A percentile compares a stretch with the other conserved stretches of the same genome.
phyloP scores from a whole-genome alignment of 2,888 invertebrate species.

The Pollenia griseotomentosa region DNA sequence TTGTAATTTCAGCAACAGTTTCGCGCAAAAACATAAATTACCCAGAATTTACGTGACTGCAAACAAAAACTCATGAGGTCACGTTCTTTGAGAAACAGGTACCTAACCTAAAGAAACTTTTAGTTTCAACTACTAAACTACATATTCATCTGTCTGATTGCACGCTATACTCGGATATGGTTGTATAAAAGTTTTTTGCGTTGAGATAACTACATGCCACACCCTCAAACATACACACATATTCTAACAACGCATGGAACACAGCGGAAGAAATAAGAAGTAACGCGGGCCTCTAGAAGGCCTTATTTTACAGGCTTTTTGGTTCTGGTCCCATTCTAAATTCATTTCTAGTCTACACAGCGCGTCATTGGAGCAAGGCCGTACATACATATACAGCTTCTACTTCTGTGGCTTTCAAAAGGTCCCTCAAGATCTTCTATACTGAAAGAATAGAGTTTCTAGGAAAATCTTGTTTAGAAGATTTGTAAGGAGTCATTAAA shows the following conservation, averaged over 20 bases:
- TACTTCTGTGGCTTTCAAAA: too few species aligned
- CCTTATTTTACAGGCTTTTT: too few species aligned
- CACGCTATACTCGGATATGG: background rate
- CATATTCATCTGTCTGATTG: slow-evolving; percentile 24
- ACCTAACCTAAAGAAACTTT: slow-evolving; percentile 22
- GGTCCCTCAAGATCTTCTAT: too few species aligned
- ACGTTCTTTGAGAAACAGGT: slow-evolving; percentile 41
- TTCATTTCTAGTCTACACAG: too few species aligned
- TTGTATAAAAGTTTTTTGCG: background rate
- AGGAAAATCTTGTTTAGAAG: too few species aligned
- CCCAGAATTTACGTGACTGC: slow-evolving; percentile 65
- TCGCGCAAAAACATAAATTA: slow-evolving; percentile 69
- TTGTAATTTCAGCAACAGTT: slow-evolving; percentile 66
- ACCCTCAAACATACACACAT: slow-evolving; percentile 9
- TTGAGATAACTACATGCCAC: background rate
- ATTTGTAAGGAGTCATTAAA: too few species aligned
- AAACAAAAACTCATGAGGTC: slow-evolving; percentile 50
- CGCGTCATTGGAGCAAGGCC: background rate
- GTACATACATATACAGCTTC: background rate
- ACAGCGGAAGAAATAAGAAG: too few species aligned
- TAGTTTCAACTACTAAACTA: slow-evolving; percentile 25
- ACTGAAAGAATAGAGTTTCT: too few species aligned
- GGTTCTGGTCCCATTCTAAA: too few species aligned
- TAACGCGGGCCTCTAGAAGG: too few species aligned
- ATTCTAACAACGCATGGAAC: background rate